A percentile compares a stretch with the other conserved stretches of the same genome.
These are phyloP conservation scores for Benitochromis conjunctus DNA, from an alignment of 2,113 vertebrate genomes.

Conservation along the genomic window DNA sequence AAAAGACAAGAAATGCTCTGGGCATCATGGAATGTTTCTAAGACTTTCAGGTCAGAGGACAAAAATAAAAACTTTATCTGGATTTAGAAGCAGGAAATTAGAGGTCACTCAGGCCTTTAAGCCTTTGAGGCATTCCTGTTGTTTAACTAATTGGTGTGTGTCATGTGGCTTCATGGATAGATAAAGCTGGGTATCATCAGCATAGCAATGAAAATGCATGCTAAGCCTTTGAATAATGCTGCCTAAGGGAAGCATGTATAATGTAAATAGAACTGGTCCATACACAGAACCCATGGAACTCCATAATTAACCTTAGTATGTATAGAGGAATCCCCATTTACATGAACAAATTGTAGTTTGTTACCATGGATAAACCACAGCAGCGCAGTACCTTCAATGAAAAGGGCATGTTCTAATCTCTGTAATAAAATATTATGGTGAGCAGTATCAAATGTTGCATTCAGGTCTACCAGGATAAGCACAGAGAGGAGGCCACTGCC, in stretches of 20 bases:
- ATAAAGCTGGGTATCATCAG: not conserved
- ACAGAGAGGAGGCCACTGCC: not conserved
- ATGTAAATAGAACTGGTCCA: not conserved
- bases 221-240: not conserved
- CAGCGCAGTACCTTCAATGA: not conserved
- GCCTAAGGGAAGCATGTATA: not conserved
- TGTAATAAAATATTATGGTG: not conserved
- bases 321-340: not conserved
- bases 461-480: not conserved
- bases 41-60: not conserved
- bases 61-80: not conserved
- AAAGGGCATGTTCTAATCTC: not conserved
- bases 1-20: not conserved
- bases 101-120: not conserved
- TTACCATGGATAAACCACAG: not conserved
- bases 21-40: fast-evolving
- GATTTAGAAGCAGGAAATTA: not conserved
- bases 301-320: not conserved
- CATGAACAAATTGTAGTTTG: not conserved
- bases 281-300: not conserved
- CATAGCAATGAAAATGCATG: not conserved
- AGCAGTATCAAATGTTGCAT: not conserved
- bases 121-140: not conserved
- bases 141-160: not conserved
- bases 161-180: not conserved